Conservation (phyloP, 2,113 vertebrate species). For the Polypterus senegalus region DNA sequence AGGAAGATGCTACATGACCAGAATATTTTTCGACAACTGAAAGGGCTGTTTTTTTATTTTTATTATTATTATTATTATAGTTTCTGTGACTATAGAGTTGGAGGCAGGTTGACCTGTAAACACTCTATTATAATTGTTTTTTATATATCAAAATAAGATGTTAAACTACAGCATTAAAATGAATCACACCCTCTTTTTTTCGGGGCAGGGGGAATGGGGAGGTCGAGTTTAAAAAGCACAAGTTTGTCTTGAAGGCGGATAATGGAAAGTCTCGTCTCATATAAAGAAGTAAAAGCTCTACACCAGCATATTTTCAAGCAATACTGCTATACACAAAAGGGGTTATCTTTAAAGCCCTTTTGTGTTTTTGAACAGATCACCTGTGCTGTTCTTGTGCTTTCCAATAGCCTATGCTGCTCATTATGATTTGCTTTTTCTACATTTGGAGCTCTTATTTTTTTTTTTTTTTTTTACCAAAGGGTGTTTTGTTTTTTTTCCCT, state of each 20-base stretch:
- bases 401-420: neutral
- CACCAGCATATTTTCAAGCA: neutral
- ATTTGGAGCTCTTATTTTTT: neutral
- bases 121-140: no score
- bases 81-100: no score
- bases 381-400: neutral
- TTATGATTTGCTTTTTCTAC: neutral
- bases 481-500: no score
- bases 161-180: no score
- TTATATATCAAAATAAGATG: no score
- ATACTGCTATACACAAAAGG: no score
- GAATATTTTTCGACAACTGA: neutral
- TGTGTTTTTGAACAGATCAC: neutral
- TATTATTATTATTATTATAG: no score
- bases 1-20: neutral
- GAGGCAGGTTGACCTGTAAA: no score
- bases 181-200: no score
- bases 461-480: neutral
- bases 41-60: no score
- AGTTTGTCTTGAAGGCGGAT: neutral
- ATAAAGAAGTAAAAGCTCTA: neutral
- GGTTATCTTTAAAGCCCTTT: neutral
- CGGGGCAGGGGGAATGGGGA: no score
- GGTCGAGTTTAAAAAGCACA: no score
- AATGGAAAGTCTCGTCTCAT: neutral